Evolutionary conservation across 2,113 vertebrate species (phyloP), one percentile per base, ranked within the genome.

Genomic region (Emydura subglobosa): DNA sequence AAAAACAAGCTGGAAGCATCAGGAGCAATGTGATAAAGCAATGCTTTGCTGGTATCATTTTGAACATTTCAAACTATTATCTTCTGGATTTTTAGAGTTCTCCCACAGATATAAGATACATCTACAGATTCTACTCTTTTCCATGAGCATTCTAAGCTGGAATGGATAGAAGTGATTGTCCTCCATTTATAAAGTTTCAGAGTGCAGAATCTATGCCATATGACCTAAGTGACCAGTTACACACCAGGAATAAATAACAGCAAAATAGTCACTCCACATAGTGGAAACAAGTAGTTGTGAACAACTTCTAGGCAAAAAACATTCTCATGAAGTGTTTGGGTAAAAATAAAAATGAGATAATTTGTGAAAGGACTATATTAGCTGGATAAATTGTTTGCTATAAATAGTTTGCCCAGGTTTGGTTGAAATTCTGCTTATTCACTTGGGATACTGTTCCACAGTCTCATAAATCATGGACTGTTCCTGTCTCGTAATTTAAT

Each of bases 391-490:
- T 65, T 21, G 57, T 31, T 76, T 4, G n/a, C 47, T 80, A 13
- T 2, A 54, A 61, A 47, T 34, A 27, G 2, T 34, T 78, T 84
- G 89, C 55, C 42, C 50, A 13, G 44, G 51, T 84, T 2, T 0
- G 0, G n/a, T 3, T 74, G 3, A 19, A 76, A 5, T 53, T 50
- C n/a, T 27, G 10, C 54, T 85, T 21, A 74, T 31, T 31, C 44
- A 13, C 72, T 51, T 4, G 4, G 4, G 1, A 61, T 85, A 24
- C 16, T 84, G 16, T 83, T 53, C 51, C 39, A 54, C 22, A 44
- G 79, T 57, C 31, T 1, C 11, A 53, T 72, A 86, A 88, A 24
- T 51, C 50, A 7, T 0, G 0, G 0, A 0, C 50, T 51, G 14
- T 4, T 57, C 65, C 44, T 2, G 7, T 49, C 42, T 79, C 0